Conservation (phyloP, 1,140 invertebrate species). For the Platorchestia sp. region DNA sequence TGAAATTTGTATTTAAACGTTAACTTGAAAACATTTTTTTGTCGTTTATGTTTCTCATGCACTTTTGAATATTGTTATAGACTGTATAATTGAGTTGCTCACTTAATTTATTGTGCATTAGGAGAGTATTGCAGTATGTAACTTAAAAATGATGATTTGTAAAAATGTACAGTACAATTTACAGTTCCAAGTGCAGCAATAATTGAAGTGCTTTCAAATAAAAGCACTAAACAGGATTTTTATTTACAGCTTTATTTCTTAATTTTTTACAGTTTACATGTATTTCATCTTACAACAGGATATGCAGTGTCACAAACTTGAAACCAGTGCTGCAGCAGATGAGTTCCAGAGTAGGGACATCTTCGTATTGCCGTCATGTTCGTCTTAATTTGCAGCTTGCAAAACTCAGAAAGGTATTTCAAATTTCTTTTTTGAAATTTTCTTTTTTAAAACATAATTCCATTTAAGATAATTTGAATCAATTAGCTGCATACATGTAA, state of each 20-base stretch:
- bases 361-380: background rate
- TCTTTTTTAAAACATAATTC: no score
- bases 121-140: background rate
- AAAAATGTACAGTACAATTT: background rate
- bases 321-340: background rate
- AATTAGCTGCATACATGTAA: no score
- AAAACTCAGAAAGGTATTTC: background rate
- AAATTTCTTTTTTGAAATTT: no score
- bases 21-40: background rate
- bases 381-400: constrained; percentile 16
- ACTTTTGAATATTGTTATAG: background rate
- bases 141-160: background rate
- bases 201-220: background rate
- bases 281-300: background rate
- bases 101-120: background rate
- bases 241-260: background rate
- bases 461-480: no score
- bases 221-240: background rate
- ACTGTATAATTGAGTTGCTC: background rate
- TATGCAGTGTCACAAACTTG: background rate
- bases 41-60: background rate
- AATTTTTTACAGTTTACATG: background rate
- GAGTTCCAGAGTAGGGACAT: background rate
- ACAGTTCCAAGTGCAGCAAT: background rate
- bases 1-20: background rate